Evolutionary conservation across 2,888 invertebrate species (phyloP).

Genomic region (Drosophila glabriapex): DNA sequence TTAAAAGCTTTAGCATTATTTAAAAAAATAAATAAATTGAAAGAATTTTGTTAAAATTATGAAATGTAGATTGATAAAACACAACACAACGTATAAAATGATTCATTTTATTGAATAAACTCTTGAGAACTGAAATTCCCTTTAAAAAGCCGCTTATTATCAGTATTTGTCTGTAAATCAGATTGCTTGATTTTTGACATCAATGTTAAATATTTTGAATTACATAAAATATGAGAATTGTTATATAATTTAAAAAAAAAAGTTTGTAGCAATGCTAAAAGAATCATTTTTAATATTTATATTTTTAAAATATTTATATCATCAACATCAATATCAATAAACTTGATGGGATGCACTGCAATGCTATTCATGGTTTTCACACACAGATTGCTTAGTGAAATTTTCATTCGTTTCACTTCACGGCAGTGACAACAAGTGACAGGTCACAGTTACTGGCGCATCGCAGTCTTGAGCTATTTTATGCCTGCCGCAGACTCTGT

Average conservation of each 20-base stretch:
- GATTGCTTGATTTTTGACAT: background rate
- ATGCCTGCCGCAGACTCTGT: conserved; percentile 21
- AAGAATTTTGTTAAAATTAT: no score
- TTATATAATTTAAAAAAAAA: background rate
- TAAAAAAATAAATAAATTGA: no score
- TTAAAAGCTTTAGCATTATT: background rate
- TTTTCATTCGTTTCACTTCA: background rate
- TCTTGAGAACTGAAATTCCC: background rate
- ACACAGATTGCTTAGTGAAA: background rate
- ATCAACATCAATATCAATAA: background rate
- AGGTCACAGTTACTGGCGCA: conserved; percentile 6
- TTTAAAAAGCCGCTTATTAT: background rate
- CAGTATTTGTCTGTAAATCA: background rate
- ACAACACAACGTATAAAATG: no score
- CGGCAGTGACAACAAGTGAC: background rate
- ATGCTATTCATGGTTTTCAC: background rate
- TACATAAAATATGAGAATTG: background rate
- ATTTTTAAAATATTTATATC: background rate
- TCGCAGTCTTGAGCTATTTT: background rate
- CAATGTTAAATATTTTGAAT: no score
- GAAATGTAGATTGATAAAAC: no score
- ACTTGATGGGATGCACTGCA: background rate
- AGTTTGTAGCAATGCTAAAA: background rate
- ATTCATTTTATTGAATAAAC: no score
- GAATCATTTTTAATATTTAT: background rate